Conservation (phyloP, 2,797 vertebrate species). For the Eleutherodactylus coqui region DNA sequence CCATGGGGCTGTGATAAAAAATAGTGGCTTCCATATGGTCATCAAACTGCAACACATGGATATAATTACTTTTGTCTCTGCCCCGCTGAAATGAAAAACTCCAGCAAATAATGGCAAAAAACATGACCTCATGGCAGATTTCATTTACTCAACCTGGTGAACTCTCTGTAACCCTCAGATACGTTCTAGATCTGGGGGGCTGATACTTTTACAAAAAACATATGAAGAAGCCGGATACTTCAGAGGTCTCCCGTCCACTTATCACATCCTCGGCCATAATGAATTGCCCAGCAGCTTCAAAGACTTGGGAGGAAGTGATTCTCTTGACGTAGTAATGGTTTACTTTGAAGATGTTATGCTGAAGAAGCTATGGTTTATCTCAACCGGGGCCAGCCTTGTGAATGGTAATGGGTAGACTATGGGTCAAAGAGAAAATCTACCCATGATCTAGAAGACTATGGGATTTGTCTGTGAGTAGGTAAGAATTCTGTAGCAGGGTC, state of each 20-base stretch:
- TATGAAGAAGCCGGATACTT: conserved; percentile 9
- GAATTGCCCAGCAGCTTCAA: conserved; percentile 39
- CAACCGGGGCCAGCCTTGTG: not conserved
- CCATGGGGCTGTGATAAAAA: conserved; percentile 49
- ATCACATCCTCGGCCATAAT: conserved; percentile 7
- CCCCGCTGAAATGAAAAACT: conserved; percentile 54
- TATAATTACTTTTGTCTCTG: conserved; percentile 58
- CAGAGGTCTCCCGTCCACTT: conserved; percentile 24
- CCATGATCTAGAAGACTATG: not conserved
- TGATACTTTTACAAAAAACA: conserved; percentile 55
- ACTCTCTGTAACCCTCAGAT: conserved; percentile 54
- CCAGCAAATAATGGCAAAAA: conserved; percentile 57
- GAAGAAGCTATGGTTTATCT: conserved; percentile 22
- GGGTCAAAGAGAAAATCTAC: not conserved
- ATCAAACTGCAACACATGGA: conserved; percentile 60
- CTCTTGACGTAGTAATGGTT: conserved; percentile 25
- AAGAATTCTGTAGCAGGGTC: too few species aligned
- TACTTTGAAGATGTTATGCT: conserved; percentile 37
- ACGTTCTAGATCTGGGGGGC: conserved; percentile 50
- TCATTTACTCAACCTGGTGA: conserved; percentile 63
- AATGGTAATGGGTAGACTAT: not conserved
- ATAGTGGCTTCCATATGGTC: conserved; percentile 63
- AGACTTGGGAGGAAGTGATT: conserved; percentile 34
- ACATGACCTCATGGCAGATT: conserved; percentile 62
- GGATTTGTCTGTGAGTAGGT: not conserved